phyloP scores from a whole-genome alignment of 2,888 invertebrate genomes.

The Pandemis heparana region DNA sequence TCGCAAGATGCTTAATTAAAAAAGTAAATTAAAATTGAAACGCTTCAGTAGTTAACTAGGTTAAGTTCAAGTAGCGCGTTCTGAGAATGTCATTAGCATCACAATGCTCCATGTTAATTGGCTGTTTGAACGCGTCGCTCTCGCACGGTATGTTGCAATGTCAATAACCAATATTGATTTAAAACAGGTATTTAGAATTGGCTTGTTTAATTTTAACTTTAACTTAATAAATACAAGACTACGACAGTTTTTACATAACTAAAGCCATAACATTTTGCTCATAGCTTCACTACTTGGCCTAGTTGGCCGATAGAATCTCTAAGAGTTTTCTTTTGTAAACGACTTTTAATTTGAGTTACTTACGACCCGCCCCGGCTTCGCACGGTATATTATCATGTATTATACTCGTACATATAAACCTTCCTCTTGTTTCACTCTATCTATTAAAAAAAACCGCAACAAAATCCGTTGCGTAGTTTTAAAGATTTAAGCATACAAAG shows the following conservation, averaged over 20 bases:
- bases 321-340: neutral
- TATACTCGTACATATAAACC: too few relatives aligned
- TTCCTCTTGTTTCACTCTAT: too few relatives aligned
- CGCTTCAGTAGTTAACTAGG: constrained; percentile 21
- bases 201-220: constrained; percentile 12
- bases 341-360: too few relatives aligned
- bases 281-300: too few relatives aligned
- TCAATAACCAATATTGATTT: constrained; percentile 36
- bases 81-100: constrained; percentile 27
- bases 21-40: constrained; percentile 6
- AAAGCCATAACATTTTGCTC: neutral
- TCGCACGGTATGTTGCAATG: constrained; percentile 14
- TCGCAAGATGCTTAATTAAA: neutral
- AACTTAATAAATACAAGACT: constrained; percentile 10
- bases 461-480: too few relatives aligned
- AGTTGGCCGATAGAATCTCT: too few relatives aligned
- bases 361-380: too few relatives aligned
- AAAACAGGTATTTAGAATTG: constrained; percentile 19
- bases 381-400: too few relatives aligned
- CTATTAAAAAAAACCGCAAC: too few relatives aligned
- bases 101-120: constrained; percentile 27
- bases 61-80: constrained; percentile 40
- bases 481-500: too few relatives aligned
- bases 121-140: constrained; percentile 29
- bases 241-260: neutral